These are phyloP conservation scores for Pachyramphus minor DNA, from an alignment of 2,113 vertebrate species.

Conservation along the genomic window DNA sequence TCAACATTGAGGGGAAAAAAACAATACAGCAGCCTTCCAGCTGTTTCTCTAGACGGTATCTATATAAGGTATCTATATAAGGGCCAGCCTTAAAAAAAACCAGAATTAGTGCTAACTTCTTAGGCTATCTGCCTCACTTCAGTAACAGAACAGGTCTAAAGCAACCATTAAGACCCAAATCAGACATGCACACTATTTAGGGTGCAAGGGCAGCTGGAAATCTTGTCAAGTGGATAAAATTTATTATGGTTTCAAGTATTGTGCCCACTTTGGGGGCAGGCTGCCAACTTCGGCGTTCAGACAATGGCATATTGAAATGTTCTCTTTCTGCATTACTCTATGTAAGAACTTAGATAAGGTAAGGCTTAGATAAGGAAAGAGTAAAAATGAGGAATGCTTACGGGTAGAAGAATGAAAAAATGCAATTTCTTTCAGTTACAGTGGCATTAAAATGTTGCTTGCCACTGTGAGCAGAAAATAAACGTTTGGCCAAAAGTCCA, in stretches of 20 bases:
- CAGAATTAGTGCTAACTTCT: neutral
- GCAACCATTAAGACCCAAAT: neutral
- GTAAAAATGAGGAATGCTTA: neutral
- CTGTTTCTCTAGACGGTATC: neutral
- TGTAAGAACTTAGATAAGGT: neutral
- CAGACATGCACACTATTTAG: neutral
- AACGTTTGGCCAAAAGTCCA: neutral
- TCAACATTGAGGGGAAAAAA: neutral
- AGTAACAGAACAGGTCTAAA: neutral
- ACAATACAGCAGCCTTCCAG: neutral
- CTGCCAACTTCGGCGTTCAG: neutral
- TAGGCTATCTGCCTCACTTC: neutral
- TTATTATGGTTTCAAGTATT: neutral
- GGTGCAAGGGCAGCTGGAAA: neutral
- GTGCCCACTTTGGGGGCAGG: neutral
- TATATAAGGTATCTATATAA: neutral
- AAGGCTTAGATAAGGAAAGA: neutral
- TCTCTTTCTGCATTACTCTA: neutral
- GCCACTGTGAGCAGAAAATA: neutral
- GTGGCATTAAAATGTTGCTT: neutral
- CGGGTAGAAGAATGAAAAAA: neutral
- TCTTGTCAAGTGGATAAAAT: neutral
- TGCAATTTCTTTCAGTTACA: neutral
- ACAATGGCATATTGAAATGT: neutral
- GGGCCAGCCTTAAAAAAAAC: neutral